Evolutionary conservation across 2,888 invertebrate genomes (phyloP), one percentile per base, ranked within the genome.

Genomic region (Drosophila limbata): DNA sequence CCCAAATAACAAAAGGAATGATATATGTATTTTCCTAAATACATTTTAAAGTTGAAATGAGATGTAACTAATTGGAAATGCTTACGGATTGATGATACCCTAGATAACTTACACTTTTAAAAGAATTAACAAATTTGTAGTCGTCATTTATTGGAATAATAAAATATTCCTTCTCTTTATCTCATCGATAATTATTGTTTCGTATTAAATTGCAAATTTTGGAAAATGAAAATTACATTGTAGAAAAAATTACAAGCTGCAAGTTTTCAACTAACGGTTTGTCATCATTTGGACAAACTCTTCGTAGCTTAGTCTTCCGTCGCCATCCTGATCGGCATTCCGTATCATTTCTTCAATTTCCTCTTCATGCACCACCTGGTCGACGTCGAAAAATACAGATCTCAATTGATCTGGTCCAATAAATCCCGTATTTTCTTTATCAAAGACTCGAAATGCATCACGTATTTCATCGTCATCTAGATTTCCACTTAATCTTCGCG

Each of bases 341-440:
- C 97, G 95, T 93, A 98, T 98, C 98, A 99, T 97, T 94, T 98
- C 98, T 92, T 98, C 98, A 81, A 99, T 97, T 93, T 99, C 98
- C 93, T 98, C 98, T 93, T 98, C 98, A 90, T 98, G 98, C 91
- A 98, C 95, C 93, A 98, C 98, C 94, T 98, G 98, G 60, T 98
- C 98, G 85, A 99, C 95, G 94, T 98, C 98, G 93, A 98, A 98
- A 98, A 99, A 98, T 69, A 98, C 98, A 94, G 98, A 97, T 94
- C 98, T 96, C 92, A 98, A 94, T 94, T 98, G 98, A 73, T 98
- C 98, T 79, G 97, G 97, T 71, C 97, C 97, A 93, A 99, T 98
- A 94, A 98, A 98, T 84, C 99, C 99, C 93, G 98, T 98, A 92
- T 98, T 98, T 94, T 99, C 98, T 94, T 98, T 98, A 94, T 99